phyloP scores from a whole-genome alignment of 2,888 invertebrate genomes.

The Xylocampa areola region DNA sequence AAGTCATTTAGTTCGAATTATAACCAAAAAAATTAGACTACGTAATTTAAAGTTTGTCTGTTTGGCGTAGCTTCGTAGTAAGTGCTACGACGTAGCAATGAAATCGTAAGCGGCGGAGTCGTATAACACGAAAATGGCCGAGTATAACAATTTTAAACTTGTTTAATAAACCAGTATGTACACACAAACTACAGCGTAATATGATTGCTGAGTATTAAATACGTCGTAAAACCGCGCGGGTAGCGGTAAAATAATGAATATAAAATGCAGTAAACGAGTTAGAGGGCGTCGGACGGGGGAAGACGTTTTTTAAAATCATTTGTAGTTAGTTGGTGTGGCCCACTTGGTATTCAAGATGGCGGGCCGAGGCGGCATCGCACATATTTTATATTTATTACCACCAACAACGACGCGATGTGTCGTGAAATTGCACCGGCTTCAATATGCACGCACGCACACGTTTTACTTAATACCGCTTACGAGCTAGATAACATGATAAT shows the following conservation, averaged over 20 bases:
- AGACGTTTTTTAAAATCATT: slow-evolving; percentile 79
- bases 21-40: slow-evolving; percentile 21
- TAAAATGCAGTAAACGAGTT: slow-evolving; percentile 79
- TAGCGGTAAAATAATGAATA: slow-evolving; percentile 75
- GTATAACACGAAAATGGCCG: slow-evolving; percentile 32
- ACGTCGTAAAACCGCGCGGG: slow-evolving; percentile 67
- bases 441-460: slow-evolving; percentile 69
- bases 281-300: slow-evolving; percentile 55
- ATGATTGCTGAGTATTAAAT: slow-evolving; percentile 65
- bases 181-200: slow-evolving; percentile 56
- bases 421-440: slow-evolving; percentile 77
- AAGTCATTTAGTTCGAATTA: slow-evolving; percentile 12
- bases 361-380: slow-evolving; percentile 68
- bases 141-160: slow-evolving; percentile 53
- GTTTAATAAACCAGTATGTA: slow-evolving; percentile 52
- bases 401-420: slow-evolving; percentile 72
- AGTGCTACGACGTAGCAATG: slow-evolving; percentile 56
- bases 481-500: slow-evolving; percentile 57
- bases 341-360: slow-evolving; percentile 80
- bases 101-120: slow-evolving; percentile 15
- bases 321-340: slow-evolving; percentile 70
- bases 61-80: slow-evolving; percentile 50
- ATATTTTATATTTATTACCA: slow-evolving; percentile 87
- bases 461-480: slow-evolving; percentile 63
- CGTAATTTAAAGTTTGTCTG: slow-evolving; percentile 27